These are phyloP conservation scores for Tachypleus tridentatus DNA, from an alignment of 1,140 invertebrate genomes.

Conservation along the genomic window DNA sequence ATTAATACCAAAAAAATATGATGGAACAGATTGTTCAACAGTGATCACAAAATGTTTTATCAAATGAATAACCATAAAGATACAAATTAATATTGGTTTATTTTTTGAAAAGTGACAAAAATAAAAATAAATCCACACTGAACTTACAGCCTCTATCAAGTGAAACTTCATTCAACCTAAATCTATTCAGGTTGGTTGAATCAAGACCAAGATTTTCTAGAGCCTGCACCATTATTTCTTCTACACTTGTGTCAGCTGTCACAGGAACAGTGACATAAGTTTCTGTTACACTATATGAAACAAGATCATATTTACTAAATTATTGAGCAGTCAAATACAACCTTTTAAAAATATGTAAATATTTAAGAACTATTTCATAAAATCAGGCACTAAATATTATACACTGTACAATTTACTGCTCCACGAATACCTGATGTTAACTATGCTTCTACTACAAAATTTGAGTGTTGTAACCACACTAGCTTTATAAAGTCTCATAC, in stretches of 20 bases:
- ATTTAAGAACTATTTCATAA: no score
- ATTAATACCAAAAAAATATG: no score
- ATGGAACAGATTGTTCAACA: no score
- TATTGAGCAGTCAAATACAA: no score
- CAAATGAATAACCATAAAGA: neutral
- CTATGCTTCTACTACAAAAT: no score
- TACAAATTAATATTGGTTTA: neutral
- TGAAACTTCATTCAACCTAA: constrained; percentile 85
- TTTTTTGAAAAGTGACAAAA: neutral
- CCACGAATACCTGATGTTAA: no score
- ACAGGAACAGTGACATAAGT: constrained; percentile 50
- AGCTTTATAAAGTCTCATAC: no score
- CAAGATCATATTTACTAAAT: neutral
- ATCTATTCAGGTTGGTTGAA: constrained; percentile 51
- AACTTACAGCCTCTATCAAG: constrained; percentile 75
- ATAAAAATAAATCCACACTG: neutral
- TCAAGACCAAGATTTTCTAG: constrained; percentile 77
- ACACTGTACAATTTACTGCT: no score
- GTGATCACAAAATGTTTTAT: no score
- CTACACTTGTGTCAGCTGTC: constrained; percentile 68
- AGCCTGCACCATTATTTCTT: constrained; percentile 77
- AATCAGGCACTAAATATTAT: no score
- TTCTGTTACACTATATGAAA: neutral
- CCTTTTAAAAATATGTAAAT: no score
- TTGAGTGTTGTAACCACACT: no score